Evolutionary conservation across 2,113 vertebrate species (phyloP), one percentile per base, ranked within the genome.

Genomic region (Amphiprion ocellaris): DNA sequence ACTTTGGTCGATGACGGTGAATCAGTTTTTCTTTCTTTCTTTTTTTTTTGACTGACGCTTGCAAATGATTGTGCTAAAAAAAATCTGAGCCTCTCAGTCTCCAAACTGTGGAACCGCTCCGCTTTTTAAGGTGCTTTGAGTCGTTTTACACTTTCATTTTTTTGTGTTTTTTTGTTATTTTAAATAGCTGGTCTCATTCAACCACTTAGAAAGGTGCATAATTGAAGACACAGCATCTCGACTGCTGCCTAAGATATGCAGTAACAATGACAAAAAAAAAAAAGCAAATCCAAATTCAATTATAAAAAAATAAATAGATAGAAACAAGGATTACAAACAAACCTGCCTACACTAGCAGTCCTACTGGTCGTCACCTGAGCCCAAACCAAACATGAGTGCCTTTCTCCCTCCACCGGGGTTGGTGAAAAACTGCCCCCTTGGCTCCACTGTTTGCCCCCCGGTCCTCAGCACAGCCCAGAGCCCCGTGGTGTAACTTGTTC

Each of bases 401-500:
- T 16, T 16, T 47, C 9, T 56, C 70, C 71, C 71, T 56, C 79
- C 60, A 17, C 54, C 54, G 0, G 5, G 26, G 41, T n/a, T 39
- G 63, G 56, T 50, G 46, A 64, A 10, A 2, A 3, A 15, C n/a
- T 26, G 21, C 53, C 23, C 53, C 53, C 21, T n/a, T 8, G 1
- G 49, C 49, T 16, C 12, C 12, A 15, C 41, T 14, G 54, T 37
- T 15, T 17, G 30, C 70, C 85, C 88, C 82, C 24, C 41, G 7
- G 75, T 76, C 85, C 89, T 71, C 90, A 69, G 85, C 78, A 83
- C 90, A 80, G 77, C 88, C 92, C 92, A 90, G 89, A 94, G 92
- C 92, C 90, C 90, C 56, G 69, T 77, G 93, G 93, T 90, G 89
- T 92, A 93, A 92, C 90, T 94, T 93, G 93, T 94, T 94, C 92